Percentiles rank a stretch among this genome's conserved stretches.
phyloP scores from a whole-genome alignment of 2,113 vertebrate species.

The Strix aluco region DNA sequence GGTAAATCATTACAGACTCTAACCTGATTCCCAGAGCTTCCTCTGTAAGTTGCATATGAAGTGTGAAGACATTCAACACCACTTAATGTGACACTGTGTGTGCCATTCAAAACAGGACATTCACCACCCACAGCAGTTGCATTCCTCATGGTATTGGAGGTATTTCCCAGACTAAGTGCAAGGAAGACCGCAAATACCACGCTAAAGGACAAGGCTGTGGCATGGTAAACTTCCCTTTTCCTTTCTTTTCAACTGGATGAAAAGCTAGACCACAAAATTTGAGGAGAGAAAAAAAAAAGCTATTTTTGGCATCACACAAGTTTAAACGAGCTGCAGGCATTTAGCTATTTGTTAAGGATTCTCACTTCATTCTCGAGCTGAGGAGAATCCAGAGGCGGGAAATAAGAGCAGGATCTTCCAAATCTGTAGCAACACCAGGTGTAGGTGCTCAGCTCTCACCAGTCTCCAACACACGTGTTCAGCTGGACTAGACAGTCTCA shows the following conservation, averaged over 20 bases:
- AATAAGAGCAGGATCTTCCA: neutral
- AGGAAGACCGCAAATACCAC: neutral
- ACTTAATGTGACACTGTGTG: neutral
- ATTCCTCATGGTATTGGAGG: constrained; percentile 24
- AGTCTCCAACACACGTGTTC: neutral
- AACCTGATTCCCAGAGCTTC: neutral
- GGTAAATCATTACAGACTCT: neutral
- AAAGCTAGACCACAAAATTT: neutral
- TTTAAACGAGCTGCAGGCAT: neutral
- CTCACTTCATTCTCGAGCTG: neutral
- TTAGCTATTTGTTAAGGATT: neutral
- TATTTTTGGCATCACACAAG: neutral
- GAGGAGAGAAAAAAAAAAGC: neutral
- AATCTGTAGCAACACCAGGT: neutral
- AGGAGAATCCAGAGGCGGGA: neutral
- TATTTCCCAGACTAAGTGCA: constrained; percentile 41
- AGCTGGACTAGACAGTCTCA: neutral
- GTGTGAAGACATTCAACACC: constrained; percentile 36
- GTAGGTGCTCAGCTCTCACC: neutral
- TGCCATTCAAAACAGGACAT: constrained; percentile 45
- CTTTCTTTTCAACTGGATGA: constrained; percentile 30
- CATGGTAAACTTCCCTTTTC: neutral
- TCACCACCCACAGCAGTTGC: constrained; percentile 26
- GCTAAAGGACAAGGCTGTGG: neutral
- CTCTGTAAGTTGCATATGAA: neutral